These are phyloP conservation scores for Lasioglossum vierecki DNA, from an alignment of 2,888 invertebrate genomes.

Conservation along the genomic window DNA sequence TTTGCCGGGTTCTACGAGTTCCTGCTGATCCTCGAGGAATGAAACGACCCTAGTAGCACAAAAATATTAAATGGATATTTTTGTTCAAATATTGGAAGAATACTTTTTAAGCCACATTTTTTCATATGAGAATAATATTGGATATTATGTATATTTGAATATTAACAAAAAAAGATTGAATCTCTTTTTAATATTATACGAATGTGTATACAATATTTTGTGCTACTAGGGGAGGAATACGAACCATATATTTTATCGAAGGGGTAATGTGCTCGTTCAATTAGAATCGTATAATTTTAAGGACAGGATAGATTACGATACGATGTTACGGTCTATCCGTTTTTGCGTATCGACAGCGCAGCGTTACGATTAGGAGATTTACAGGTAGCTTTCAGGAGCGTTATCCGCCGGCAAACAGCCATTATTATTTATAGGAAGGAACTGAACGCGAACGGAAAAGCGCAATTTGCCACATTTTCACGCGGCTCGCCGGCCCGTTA, in stretches of 20 bases:
- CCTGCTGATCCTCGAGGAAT: neutral
- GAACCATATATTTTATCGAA: no score
- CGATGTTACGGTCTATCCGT: neutral
- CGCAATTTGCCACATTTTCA: conserved; percentile 25
- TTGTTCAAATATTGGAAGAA: no score
- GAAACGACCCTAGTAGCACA: no score
- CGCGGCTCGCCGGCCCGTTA: conserved; percentile 15
- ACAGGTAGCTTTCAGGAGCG: neutral
- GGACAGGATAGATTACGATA: neutral
- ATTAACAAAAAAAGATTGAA: no score
- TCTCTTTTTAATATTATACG: no score
- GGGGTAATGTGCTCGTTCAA: neutral
- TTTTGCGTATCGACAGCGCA: neutral
- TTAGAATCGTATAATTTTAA: neutral
- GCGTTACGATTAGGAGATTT: neutral
- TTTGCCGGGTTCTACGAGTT: conserved; percentile 47
- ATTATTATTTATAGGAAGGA: neutral
- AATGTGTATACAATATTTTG: no score
- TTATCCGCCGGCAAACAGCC: neutral
- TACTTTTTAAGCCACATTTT: no score
- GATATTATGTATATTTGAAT: no score
- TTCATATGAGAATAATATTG: no score
- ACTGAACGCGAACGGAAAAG: conserved; percentile 32
- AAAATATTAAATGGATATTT: no score
- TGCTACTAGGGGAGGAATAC: no score